Conservation (phyloP, 2,797 vertebrate genomes). For the Champsocephalus gunnari region DNA sequence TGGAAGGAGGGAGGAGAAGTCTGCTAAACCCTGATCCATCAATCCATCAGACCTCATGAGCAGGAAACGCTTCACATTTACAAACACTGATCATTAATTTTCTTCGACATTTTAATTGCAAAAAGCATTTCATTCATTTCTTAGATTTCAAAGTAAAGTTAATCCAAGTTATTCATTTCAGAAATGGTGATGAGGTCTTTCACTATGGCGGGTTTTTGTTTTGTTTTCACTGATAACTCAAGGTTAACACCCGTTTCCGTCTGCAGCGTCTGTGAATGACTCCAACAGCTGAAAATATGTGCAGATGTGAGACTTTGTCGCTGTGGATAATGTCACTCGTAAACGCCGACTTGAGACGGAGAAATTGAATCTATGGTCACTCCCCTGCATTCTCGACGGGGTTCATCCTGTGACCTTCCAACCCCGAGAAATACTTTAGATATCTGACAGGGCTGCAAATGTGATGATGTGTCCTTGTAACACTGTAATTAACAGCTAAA, state of each 20-base stretch:
- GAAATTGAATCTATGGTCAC: slow-evolving; percentile 66
- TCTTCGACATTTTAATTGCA: slow-evolving; percentile 18
- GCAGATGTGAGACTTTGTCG: slow-evolving; percentile 76
- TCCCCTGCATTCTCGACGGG: slow-evolving; percentile 54
- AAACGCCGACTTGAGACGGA: slow-evolving; percentile 61
- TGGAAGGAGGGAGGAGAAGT: slow-evolving; percentile 37
- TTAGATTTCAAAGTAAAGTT: not conserved
- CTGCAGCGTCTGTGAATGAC: slow-evolving; percentile 60
- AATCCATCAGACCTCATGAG: slow-evolving; percentile 58
- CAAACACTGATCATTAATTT: slow-evolving; percentile 31
- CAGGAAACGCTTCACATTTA: slow-evolving; percentile 26
- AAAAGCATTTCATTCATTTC: not conserved
- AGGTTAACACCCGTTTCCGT: slow-evolving; percentile 33
- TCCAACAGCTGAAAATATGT: slow-evolving; percentile 75
- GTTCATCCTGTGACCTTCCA: slow-evolving; percentile 57
- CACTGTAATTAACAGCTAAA: not conserved
- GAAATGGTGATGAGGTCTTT: slow-evolving; percentile 1
- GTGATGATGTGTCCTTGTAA: not conserved
- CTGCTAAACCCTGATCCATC: slow-evolving; percentile 54
- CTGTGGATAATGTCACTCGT: slow-evolving; percentile 75
- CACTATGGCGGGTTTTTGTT: not conserved
- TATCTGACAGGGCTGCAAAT: slow-evolving; percentile 11
- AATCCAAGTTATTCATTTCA: slow-evolving; percentile 14
- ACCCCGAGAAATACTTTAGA: slow-evolving; percentile 34
- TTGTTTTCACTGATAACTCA: slow-evolving; percentile 54